phyloP scores from a whole-genome alignment of 2,888 invertebrate genomes.

The Candidula unifasciata region DNA sequence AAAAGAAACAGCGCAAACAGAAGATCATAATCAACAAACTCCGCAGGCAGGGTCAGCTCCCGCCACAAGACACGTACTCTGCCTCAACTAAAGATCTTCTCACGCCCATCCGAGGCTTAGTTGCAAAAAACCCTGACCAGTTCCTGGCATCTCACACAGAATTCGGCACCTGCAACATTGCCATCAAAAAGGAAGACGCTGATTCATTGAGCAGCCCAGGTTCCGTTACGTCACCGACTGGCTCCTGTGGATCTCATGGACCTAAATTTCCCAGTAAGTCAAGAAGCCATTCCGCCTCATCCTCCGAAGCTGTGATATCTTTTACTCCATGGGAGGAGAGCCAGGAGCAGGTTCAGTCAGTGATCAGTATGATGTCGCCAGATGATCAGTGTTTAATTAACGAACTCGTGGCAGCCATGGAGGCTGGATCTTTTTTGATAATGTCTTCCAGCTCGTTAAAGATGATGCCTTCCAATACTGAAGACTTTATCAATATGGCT shows the following conservation, averaged over 20 bases:
- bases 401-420: constrained; percentile 65
- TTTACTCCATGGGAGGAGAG: constrained; percentile 61
- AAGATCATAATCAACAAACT: constrained; percentile 74
- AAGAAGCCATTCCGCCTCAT: background rate
- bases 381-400: constrained; percentile 58
- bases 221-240: background rate
- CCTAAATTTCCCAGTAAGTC: constrained; percentile 1
- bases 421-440: constrained; percentile 65
- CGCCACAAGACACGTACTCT: constrained; percentile 64
- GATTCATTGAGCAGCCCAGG: constrained; percentile 34
- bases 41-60: constrained; percentile 66
- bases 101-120: background rate
- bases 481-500: constrained; percentile 74
- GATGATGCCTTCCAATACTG: constrained; percentile 61
- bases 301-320: constrained; percentile 12
- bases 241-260: background rate
- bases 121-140: constrained; percentile 31
- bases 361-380: constrained; percentile 56
- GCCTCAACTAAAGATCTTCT: constrained; percentile 53
- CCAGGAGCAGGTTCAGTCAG: constrained; percentile 56
- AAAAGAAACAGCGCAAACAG: constrained; percentile 71
- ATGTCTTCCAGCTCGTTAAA: constrained; percentile 62
- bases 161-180: background rate
- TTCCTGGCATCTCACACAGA: constrained; percentile 10
- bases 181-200: constrained; percentile 27